Conservation (phyloP, 2,113 vertebrate species). For the Ceyx margarethae region DNA sequence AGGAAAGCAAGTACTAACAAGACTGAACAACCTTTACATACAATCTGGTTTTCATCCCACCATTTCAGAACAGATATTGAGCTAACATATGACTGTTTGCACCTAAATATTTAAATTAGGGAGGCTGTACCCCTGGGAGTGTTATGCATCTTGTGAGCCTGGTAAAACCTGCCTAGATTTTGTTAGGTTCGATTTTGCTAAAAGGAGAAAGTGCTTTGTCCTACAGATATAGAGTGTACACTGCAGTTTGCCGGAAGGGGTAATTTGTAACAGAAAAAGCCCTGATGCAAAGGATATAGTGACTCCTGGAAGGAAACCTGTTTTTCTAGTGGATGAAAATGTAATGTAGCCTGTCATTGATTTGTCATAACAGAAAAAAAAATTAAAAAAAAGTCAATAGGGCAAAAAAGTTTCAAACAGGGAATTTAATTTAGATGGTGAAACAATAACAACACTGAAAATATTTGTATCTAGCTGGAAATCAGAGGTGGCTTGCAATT, state of each 20-base stretch:
- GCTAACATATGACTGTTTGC: neutral
- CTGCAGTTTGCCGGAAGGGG: neutral
- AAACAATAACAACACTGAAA: constrained; percentile 32
- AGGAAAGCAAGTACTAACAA: neutral
- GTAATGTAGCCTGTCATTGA: constrained; percentile 1
- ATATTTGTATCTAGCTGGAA: constrained; percentile 48
- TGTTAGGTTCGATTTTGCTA: neutral
- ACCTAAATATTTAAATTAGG: neutral
- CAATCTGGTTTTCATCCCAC: neutral
- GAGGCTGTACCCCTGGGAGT: neutral
- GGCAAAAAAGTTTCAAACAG: constrained; percentile 1
- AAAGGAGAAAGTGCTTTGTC: neutral
- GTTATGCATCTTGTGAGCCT: neutral
- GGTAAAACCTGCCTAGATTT: neutral
- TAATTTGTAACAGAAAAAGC: neutral
- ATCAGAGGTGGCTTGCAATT: neutral
- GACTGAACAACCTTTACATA: neutral
- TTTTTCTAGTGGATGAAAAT: constrained; percentile 10
- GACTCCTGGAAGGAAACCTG: neutral
- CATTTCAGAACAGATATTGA: neutral
- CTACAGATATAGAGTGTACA: neutral
- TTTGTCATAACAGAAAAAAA: neutral
- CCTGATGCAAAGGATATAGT: neutral
- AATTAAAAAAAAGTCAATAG: neutral
- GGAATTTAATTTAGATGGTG: constrained; percentile 19